These are phyloP conservation scores for Cheilosia impressa DNA, from an alignment of 2,888 invertebrate species.

Conservation along the genomic window DNA sequence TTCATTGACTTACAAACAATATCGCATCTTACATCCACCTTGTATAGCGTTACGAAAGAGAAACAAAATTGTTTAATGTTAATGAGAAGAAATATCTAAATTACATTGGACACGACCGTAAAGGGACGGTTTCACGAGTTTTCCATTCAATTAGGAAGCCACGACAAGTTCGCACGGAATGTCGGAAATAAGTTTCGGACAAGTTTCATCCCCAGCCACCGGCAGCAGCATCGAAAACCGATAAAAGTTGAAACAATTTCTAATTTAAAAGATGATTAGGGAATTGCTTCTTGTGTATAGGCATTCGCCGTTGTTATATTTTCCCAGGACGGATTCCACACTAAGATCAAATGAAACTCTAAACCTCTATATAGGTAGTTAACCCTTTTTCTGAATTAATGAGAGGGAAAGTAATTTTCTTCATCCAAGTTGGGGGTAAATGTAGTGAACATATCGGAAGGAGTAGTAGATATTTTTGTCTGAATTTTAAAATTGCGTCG, in stretches of 20 bases:
- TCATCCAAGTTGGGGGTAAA: not conserved
- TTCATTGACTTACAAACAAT: slow-evolving; percentile 52
- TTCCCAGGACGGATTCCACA: slow-evolving; percentile 4
- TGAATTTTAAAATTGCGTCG: slow-evolving; percentile 1
- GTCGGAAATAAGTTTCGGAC: not conserved
- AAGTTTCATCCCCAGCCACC: not conserved
- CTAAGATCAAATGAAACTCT: slow-evolving; percentile 21
- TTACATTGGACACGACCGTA: not conserved
- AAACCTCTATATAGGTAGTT: not conserved
- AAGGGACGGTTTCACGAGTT: not conserved
- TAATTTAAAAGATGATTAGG: slow-evolving; percentile 27
- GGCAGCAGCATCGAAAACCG: not conserved
- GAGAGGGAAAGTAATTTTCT: slow-evolving; percentile 24
- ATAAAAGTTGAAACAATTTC: slow-evolving; percentile 18
- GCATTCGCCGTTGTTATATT: slow-evolving; percentile 11
- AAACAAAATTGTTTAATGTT: slow-evolving; percentile 44
- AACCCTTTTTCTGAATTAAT: slow-evolving; percentile 48
- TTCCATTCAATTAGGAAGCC: slow-evolving; percentile 18
- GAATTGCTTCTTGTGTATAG: slow-evolving; percentile 17
- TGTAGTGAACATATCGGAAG: slow-evolving; percentile 15
- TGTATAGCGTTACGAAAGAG: not conserved
- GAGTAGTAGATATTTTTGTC: not conserved
- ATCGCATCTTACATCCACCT: slow-evolving; percentile 6
- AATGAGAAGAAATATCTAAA: slow-evolving; percentile 18
- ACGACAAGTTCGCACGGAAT: not conserved